A percentile compares a stretch with the other conserved stretches of the same genome.
These are phyloP conservation scores for Temnothorax unifasciatus DNA, from an alignment of 2,888 invertebrate species.

Conservation along the genomic window DNA sequence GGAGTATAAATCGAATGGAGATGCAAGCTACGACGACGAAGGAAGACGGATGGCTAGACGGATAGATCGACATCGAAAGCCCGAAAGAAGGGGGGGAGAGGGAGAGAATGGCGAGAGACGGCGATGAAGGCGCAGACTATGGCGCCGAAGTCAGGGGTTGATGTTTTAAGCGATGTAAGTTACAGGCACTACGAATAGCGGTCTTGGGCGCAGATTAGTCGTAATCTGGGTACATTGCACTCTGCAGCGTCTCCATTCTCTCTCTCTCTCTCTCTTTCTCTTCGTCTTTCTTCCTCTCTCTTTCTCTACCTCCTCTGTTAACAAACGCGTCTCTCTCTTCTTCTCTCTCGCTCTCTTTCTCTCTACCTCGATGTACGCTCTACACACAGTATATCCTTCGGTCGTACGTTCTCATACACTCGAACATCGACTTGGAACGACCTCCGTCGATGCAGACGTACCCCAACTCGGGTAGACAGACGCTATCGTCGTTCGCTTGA, in stretches of 20 bases:
- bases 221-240: constrained; percentile 80
- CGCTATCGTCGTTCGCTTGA: constrained; percentile 71
- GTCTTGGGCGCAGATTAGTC: constrained; percentile 79
- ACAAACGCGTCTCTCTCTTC: neutral
- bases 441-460: constrained; percentile 10
- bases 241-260: constrained; percentile 62
- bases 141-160: constrained; percentile 74
- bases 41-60: constrained; percentile 11
- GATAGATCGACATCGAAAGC: constrained; percentile 23
- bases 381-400: constrained; percentile 51
- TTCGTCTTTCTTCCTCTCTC: constrained; percentile 2
- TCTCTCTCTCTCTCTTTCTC: constrained; percentile 30
- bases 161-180: constrained; percentile 79
- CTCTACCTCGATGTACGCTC: neutral
- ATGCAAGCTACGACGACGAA: constrained; percentile 62
- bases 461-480: constrained; percentile 19
- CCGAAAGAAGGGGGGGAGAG: constrained; percentile 41
- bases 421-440: constrained; percentile 30
- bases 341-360: neutral
- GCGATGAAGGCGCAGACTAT: constrained; percentile 67
- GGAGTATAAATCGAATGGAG: constrained; percentile 69
- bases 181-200: constrained; percentile 74
- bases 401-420: constrained; percentile 60
- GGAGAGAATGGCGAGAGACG: constrained; percentile 57
- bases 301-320: neutral